Evolutionary conservation across 1,140 invertebrate species (phyloP).

Genomic region (Drosophila punjabiensis): DNA sequence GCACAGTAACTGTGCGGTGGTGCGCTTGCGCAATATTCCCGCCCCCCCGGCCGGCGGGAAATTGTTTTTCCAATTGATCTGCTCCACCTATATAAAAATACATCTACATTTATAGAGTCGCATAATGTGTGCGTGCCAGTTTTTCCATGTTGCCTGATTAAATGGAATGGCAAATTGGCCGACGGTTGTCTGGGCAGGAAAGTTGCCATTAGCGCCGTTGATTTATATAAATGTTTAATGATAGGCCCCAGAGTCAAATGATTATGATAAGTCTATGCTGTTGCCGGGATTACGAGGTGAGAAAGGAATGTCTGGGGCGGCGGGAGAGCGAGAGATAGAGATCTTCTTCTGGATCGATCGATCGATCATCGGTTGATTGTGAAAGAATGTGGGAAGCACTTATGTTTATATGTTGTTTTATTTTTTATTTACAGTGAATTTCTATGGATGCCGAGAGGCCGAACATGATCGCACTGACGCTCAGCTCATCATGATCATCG

Average conservation of each 20-base stretch:
- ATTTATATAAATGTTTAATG: conserved; percentile 77
- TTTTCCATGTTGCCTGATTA: conserved; percentile 48
- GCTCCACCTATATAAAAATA: conserved; percentile 22
- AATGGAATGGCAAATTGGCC: conserved; percentile 61
- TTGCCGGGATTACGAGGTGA: conserved; percentile 50
- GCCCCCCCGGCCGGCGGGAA: conserved; percentile 59
- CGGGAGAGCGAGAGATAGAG: not conserved
- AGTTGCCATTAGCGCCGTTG: conserved; percentile 68
- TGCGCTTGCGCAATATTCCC: conserved; percentile 72
- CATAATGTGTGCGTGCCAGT: conserved; percentile 49
- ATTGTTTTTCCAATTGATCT: conserved; percentile 70
- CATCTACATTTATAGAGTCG: not conserved
- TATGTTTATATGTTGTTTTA: conserved; percentile 15
- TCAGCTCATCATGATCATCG: conserved; percentile 12
- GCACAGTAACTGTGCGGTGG: conserved; percentile 17
- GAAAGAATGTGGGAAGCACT: conserved; percentile 41
- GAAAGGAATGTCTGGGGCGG: conserved; percentile 45
- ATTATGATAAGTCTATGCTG: conserved; percentile 41
- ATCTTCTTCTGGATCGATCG: not conserved
- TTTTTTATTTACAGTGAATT: conserved; percentile 24
- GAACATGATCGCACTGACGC: conserved; percentile 34
- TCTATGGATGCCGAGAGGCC: conserved; percentile 38
- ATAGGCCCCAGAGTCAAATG: conserved; percentile 32
- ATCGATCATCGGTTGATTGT: conserved; percentile 48
- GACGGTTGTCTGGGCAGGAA: conserved; percentile 49